Conservation (phyloP, 2,113 vertebrate species). For the Dipodomys stephensi region DNA sequence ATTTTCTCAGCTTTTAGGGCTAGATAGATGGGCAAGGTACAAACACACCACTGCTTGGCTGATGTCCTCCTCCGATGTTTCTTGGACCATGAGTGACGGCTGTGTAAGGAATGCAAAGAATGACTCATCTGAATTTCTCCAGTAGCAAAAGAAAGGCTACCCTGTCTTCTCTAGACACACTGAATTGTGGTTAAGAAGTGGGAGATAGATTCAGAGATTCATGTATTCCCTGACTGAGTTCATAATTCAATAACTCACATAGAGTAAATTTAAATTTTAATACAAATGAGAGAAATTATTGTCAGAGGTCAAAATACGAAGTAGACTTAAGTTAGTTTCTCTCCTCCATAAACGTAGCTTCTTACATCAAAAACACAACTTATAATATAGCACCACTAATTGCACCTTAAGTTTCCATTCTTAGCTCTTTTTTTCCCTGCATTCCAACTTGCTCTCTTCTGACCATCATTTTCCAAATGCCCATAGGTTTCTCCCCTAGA, state of each 20-base stretch:
- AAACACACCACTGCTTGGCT: too few species aligned
- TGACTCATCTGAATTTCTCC: not conserved
- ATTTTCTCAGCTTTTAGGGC: too few species aligned
- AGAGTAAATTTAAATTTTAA: slow-evolving; percentile 33
- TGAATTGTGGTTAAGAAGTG: slow-evolving; percentile 6
- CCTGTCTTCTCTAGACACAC: not conserved
- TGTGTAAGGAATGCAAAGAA: too few species aligned
- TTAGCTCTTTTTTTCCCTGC: not conserved
- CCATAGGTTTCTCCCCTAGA: not conserved
- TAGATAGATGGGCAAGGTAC: too few species aligned
- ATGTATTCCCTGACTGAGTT: not conserved
- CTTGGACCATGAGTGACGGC: too few species aligned
- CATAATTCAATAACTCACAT: not conserved
- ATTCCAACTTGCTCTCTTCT: not conserved
- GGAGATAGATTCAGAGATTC: not conserved
- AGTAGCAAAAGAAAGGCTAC: not conserved
- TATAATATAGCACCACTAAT: not conserved
- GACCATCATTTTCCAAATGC: not conserved
- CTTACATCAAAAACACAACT: not conserved
- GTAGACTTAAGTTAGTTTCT: not conserved
- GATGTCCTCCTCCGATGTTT: too few species aligned
- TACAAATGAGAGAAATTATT: not conserved
- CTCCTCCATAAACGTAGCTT: slow-evolving; percentile 36
- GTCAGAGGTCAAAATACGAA: not conserved
- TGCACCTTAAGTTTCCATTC: not conserved